Evolutionary conservation across 2,888 invertebrate species (phyloP).

Genomic region (Dryobotodes eremita): DNA sequence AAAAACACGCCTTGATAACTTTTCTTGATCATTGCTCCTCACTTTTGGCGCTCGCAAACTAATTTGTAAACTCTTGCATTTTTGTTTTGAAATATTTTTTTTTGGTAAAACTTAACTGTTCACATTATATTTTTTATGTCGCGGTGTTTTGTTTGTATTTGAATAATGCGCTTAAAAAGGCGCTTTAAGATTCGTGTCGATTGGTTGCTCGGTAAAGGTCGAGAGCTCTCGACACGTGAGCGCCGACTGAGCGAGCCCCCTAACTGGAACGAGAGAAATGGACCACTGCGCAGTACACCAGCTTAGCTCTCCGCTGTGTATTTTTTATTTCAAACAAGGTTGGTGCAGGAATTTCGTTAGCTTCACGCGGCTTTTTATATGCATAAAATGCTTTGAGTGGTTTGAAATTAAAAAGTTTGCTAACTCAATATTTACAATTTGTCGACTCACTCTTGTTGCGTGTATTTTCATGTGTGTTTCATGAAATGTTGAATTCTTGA

Average conservation of each 20-base stretch:
- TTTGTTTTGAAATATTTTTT: conserved; percentile 53
- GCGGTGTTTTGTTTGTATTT: conserved; percentile 44
- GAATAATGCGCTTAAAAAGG: conserved; percentile 51
- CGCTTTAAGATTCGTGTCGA: conserved; percentile 74
- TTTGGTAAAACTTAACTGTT: conserved; percentile 60
- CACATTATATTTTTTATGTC: conserved; percentile 58
- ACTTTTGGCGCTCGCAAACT: conserved; percentile 67
- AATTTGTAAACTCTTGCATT: conserved; percentile 66
- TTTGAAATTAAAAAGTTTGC: conserved; percentile 61
- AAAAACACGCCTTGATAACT: conserved; percentile 87
- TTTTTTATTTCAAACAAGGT: conserved; percentile 79
- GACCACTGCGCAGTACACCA: conserved; percentile 85
- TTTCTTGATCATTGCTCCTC: conserved; percentile 86
- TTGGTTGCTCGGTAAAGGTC: conserved; percentile 78
- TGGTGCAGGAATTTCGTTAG: conserved; percentile 74
- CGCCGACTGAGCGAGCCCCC: conserved; percentile 80
- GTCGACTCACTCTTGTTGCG: conserved; percentile 33
- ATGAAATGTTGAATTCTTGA: conserved; percentile 12
- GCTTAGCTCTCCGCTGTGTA: conserved; percentile 73
- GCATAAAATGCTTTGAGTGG: conserved; percentile 71
- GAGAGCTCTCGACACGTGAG: conserved; percentile 83
- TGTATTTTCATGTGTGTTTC: conserved; percentile 8
- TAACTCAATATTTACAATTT: conserved; percentile 58
- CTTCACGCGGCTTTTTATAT: conserved; percentile 69
- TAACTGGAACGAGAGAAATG: conserved; percentile 75